Evolutionary conservation across 2,888 invertebrate genomes (phyloP).

Genomic region (Arrhopalites spinosus): DNA sequence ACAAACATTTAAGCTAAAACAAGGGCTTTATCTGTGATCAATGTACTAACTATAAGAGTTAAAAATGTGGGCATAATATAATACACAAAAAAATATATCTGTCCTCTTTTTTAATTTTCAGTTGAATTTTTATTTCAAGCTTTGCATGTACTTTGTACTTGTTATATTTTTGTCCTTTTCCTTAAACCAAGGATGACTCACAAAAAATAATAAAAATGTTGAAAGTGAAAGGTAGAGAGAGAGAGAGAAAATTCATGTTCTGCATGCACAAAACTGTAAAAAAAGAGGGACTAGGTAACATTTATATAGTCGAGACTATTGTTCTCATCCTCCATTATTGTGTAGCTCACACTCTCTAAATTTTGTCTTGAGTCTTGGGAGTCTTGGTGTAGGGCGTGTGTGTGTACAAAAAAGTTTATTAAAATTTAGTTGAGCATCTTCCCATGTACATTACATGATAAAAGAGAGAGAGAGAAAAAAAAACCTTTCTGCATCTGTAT

Average conservation of each 20-base stretch:
- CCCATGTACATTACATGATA: background rate
- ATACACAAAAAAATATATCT: no score
- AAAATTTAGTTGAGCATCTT: background rate
- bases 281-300: no score
- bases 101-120: background rate
- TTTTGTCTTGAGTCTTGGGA: no score
- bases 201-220: background rate
- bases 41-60: background rate
- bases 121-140: no score
- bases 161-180: background rate
- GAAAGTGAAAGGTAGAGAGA: background rate
- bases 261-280: no score
- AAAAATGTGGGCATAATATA: background rate
- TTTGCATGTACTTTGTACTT: no score
- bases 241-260: background rate
- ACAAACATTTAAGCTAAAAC: conserved; percentile 7
- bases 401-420: conserved; percentile 1
- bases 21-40: background rate
- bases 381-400: no score
- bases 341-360: no score
- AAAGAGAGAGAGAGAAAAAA: no score
- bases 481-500: no score
- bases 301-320: no score
- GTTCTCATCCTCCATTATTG: no score
- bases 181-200: background rate